Evolutionary conservation across 2,113 vertebrate species (phyloP).

Genomic region (Tamias sibiricus): DNA sequence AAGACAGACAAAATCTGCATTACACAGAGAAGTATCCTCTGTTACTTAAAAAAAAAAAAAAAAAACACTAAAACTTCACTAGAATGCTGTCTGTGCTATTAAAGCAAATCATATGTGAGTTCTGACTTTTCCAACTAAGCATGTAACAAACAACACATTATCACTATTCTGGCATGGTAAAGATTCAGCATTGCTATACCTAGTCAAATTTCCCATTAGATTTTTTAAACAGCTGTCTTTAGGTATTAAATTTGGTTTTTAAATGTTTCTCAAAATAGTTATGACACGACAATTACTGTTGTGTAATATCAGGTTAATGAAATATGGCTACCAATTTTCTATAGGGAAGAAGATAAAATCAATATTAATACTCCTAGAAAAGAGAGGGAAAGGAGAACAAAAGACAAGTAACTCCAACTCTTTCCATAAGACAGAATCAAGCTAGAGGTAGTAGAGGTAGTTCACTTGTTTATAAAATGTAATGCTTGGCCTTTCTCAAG

Average conservation of each 20-base stretch:
- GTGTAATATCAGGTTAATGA: background rate
- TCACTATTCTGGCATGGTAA: background rate
- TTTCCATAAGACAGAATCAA: background rate
- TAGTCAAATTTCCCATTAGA: background rate
- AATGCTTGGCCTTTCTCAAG: constrained; percentile 10
- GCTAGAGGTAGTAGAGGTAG: background rate
- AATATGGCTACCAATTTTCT: background rate
- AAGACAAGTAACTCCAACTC: constrained; percentile 19
- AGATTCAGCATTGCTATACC: background rate
- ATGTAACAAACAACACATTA: background rate
- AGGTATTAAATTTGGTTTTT: constrained; percentile 22
- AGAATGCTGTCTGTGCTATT: background rate
- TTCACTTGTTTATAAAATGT: constrained; percentile 39
- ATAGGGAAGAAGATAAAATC: constrained; percentile 34
- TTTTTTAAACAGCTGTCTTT: background rate
- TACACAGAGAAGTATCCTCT: background rate
- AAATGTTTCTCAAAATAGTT: constrained; percentile 34
- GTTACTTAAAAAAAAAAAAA: background rate
- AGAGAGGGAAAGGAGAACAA: background rate
- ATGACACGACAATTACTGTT: constrained; percentile 1
- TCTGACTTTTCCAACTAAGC: background rate
- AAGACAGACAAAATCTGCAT: background rate
- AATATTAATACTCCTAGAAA: background rate
- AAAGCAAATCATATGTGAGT: constrained; percentile 29
- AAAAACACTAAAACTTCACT: background rate